These are phyloP conservation scores for Drosophila nigromelanica DNA, from an alignment of 1,140 invertebrate species.

Conservation along the genomic window DNA sequence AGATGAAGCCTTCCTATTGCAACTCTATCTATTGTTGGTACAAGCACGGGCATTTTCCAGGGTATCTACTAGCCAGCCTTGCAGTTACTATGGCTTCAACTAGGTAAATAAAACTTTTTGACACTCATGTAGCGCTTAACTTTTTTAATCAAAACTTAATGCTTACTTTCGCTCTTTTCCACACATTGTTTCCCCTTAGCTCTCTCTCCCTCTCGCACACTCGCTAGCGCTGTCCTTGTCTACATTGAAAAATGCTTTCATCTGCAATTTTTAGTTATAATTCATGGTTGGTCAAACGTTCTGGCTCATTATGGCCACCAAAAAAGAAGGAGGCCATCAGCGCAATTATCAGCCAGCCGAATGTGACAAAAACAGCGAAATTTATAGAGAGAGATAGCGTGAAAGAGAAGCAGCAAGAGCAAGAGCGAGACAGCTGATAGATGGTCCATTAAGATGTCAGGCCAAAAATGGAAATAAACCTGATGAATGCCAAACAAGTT, in stretches of 20 bases:
- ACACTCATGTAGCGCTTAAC: slow-evolving; percentile 37
- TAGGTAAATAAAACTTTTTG: slow-evolving; percentile 47
- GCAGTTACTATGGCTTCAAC: slow-evolving; percentile 5
- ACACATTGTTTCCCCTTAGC: background rate
- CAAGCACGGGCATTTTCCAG: slow-evolving; percentile 5
- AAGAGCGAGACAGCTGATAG: background rate
- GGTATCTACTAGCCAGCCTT: background rate
- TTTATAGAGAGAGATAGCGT: background rate
- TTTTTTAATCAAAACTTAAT: slow-evolving; percentile 63
- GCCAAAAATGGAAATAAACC: slow-evolving; percentile 35
- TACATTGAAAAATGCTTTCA: slow-evolving; percentile 33
- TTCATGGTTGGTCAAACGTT: slow-evolving; percentile 46
- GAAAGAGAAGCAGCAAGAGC: background rate
- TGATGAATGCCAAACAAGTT: slow-evolving; percentile 80
- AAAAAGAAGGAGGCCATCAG: slow-evolving; percentile 38
- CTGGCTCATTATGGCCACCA: slow-evolving; percentile 42
- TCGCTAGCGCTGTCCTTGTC: background rate
- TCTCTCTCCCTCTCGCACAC: background rate
- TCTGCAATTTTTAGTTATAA: slow-evolving; percentile 44
- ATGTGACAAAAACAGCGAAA: slow-evolving; percentile 42
- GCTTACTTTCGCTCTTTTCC: background rate
- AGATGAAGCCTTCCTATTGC: too few species aligned
- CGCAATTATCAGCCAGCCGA: slow-evolving; percentile 43
- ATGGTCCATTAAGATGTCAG: slow-evolving; percentile 33
- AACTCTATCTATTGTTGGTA: too few species aligned